These are phyloP conservation scores for Penaeus chinensis DNA, from an alignment of 1,140 invertebrate genomes.

Conservation along the genomic window DNA sequence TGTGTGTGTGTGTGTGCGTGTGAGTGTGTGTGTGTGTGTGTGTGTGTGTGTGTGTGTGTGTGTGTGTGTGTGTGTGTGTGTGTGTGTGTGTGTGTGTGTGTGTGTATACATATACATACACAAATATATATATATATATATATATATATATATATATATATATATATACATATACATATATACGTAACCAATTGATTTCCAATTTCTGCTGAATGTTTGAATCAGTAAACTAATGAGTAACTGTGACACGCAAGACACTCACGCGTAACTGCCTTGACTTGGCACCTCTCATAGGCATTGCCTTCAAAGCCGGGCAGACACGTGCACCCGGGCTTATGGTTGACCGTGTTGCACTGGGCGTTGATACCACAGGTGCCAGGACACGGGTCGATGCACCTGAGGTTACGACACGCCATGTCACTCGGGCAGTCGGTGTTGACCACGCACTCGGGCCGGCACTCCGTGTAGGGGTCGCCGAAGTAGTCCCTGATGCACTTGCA, in stretches of 20 bases:
- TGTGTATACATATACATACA: too few species aligned
- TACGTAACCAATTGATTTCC: not conserved
- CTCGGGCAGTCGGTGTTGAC: constrained; percentile 82
- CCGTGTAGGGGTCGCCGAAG: constrained; percentile 73
- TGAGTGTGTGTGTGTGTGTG: too few species aligned
- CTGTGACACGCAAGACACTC: not conserved
- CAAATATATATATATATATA: too few species aligned
- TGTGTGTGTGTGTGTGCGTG: too few species aligned
- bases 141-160: too few species aligned
- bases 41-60: too few species aligned
- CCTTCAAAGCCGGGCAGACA: constrained; percentile 84
- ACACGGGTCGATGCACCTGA: constrained; percentile 73
- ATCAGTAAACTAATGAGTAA: not conserved
- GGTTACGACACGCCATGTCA: constrained; percentile 77
- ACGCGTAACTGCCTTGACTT: constrained; percentile 24
- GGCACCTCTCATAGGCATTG: constrained; percentile 74
- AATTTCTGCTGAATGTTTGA: too few species aligned
- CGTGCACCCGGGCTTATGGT: constrained; percentile 85
- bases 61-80: too few species aligned
- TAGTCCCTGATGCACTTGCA: constrained; percentile 77
- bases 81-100: too few species aligned
- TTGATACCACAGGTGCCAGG: constrained; percentile 82
- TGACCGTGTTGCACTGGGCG: constrained; percentile 87
- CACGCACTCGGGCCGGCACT: constrained; percentile 78
- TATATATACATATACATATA: not conserved